phyloP scores from a whole-genome alignment of 1,140 invertebrate genomes.

The Sitobion miscanthi region DNA sequence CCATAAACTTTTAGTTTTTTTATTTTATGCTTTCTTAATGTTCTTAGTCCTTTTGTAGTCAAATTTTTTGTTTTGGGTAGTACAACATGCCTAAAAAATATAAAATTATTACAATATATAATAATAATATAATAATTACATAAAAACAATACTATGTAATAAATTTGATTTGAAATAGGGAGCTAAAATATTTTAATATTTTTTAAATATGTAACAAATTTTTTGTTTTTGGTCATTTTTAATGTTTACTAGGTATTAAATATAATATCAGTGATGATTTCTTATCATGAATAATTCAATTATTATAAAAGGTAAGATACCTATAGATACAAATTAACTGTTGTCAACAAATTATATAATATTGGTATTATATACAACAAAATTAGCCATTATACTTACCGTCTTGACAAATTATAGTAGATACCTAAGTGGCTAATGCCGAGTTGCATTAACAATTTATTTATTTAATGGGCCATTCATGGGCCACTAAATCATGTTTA shows the following conservation, averaged over 20 bases:
- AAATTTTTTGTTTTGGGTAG: slow-evolving; percentile 68
- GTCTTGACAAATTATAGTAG: no score
- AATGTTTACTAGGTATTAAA: not conserved
- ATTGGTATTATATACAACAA: no score
- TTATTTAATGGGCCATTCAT: no score
- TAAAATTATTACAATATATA: not conserved
- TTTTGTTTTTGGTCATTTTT: not conserved
- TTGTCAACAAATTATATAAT: not conserved
- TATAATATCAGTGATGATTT: not conserved
- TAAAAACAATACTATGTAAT: not conserved
- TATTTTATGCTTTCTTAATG: slow-evolving; percentile 73
- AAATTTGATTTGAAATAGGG: not conserved
- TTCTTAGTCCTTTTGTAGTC: slow-evolving; percentile 70
- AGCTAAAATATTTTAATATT: not conserved
- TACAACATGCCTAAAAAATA: slow-evolving; percentile 64
- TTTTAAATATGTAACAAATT: not conserved
- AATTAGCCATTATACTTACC: no score
- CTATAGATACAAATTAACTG: not conserved
- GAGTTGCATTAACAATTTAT: no score
- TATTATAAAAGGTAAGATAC: not conserved
- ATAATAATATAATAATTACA: not conserved
- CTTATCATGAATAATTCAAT: no score
- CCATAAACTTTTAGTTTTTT: slow-evolving; percentile 70
- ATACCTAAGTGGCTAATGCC: no score
- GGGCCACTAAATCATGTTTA: no score